Evolutionary conservation across 2,113 vertebrate species (phyloP).

Genomic region (Copsychus sechellarum): DNA sequence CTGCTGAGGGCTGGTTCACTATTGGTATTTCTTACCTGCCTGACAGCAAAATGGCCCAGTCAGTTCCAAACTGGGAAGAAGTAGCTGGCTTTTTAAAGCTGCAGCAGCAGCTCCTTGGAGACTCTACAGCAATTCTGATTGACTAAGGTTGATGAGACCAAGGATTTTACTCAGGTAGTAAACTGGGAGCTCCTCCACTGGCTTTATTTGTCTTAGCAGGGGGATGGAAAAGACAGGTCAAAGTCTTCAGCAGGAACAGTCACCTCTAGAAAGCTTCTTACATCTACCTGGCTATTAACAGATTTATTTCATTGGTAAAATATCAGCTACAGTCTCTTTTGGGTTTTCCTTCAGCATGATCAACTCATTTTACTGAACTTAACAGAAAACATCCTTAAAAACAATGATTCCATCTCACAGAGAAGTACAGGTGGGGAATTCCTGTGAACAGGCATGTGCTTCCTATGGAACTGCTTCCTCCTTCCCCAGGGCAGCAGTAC

Average conservation of each 20-base stretch:
- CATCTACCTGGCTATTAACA: not conserved
- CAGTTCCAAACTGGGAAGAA: not conserved
- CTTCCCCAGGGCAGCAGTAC: not conserved
- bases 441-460: not conserved
- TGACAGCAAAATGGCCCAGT: not conserved
- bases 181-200: not conserved
- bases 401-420: not conserved
- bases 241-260: not conserved
- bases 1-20: not conserved
- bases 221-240: not conserved
- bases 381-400: not conserved
- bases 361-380: not conserved
- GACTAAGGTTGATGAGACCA: not conserved
- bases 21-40: not conserved
- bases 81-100: not conserved
- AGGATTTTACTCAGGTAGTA: not conserved
- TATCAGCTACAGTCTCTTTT: not conserved
- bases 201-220: not conserved
- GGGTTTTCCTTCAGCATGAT: not conserved
- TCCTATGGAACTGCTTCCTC: not conserved
- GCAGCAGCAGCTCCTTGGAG: not conserved
- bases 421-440: not conserved
- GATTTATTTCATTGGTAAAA: not conserved
- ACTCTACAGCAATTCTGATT: not conserved
- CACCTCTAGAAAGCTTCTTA: not conserved